Evolutionary conservation across 2,113 vertebrate genomes (phyloP).

Genomic region (Delphinus delphis): DNA sequence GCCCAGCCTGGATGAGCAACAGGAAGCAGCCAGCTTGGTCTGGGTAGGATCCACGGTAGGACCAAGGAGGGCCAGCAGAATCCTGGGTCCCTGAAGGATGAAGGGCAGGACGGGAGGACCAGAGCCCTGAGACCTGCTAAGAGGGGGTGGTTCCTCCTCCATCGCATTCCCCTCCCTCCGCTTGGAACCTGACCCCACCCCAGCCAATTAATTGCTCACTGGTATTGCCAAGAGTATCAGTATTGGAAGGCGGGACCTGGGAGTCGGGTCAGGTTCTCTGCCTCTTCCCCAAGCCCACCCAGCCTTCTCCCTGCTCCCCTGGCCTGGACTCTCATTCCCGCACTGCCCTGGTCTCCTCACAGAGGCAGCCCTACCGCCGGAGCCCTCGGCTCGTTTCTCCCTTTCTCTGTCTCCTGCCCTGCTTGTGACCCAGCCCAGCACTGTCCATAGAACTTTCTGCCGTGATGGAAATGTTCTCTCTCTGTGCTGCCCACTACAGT

Average conservation of each 20-base stretch:
- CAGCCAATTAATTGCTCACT: constrained; percentile 39
- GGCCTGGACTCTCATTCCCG: background rate
- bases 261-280: background rate
- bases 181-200: background rate
- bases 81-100: background rate
- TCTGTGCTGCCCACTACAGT: rapidly evolving
- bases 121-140: background rate
- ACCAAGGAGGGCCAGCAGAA: background rate
- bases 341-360: background rate
- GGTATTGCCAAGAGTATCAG: constrained; percentile 49
- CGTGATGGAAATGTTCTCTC: background rate
- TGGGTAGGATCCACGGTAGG: background rate
- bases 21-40: background rate
- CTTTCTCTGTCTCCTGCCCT: background rate
- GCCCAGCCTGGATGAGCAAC: constrained; percentile 27
- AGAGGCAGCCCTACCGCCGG: background rate
- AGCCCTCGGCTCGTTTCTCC: background rate
- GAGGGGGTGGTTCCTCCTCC: background rate
- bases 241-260: constrained; percentile 45
- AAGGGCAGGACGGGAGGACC: background rate
- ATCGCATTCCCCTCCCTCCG: background rate
- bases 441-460: background rate
- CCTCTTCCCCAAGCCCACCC: background rate
- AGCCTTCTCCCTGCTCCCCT: background rate
- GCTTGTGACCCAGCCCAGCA: background rate